A percentile compares a stretch with the other conserved stretches of the same genome.
Evolutionary conservation across 2,797 vertebrate genomes (phyloP).

Genomic region (Arnoldichthys spilopterus): DNA sequence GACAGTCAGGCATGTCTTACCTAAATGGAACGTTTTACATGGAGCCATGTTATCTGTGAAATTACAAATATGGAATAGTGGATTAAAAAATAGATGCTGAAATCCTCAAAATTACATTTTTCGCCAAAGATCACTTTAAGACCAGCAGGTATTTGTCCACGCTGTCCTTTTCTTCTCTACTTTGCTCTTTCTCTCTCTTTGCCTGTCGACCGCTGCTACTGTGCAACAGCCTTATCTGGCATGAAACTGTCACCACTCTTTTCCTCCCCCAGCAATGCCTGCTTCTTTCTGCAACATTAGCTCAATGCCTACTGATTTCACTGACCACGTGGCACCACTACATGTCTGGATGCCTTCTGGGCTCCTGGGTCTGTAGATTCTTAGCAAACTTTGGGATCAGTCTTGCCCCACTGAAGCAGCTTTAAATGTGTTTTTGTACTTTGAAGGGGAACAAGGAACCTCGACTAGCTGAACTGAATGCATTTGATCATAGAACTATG

Average conservation of each 20-base stretch:
- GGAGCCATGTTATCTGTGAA: too few relatives aligned
- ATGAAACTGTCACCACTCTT: background rate
- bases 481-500: too few relatives aligned
- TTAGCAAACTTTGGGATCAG: background rate
- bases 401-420: slow-evolving; percentile 1
- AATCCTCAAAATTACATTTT: background rate
- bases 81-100: background rate
- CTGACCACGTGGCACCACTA: background rate
- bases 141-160: slow-evolving; percentile 42
- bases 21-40: too few relatives aligned
- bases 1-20: too few relatives aligned
- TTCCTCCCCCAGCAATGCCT: background rate
- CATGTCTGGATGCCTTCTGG: background rate
- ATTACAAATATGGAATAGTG: too few relatives aligned
- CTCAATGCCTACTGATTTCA: slow-evolving; percentile 16
- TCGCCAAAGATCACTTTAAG: slow-evolving; percentile 13
- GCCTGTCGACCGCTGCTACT: background rate
- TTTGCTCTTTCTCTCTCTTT: slow-evolving; percentile 12
- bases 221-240: slow-evolving; percentile 10
- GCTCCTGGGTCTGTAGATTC: background rate
- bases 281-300: background rate
- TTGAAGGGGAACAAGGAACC: too few relatives aligned
- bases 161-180: slow-evolving; percentile 10
- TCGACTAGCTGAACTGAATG: background rate
- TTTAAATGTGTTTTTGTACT: background rate